Base-by-base conservation (phyloP, 2,113 vertebrate species). In the Dendropsophus ebraccatus region DNA sequence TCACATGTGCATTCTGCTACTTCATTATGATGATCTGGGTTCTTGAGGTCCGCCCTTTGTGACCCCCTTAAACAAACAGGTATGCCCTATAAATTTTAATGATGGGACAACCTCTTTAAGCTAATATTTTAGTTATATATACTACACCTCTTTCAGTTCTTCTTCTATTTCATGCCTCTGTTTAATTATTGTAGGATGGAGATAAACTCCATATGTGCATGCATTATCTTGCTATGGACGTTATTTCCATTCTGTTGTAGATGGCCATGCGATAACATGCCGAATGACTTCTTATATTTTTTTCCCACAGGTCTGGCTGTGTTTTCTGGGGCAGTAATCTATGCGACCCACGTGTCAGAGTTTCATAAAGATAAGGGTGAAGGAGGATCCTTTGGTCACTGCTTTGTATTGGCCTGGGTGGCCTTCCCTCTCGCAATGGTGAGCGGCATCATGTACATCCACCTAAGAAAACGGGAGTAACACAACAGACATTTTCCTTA, bases 321-420 rank as follows among this genome's bases (percentile, higher is more conserved):
- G 25, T 96, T 97, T 86, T 90, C 95, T 0, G 96, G 95, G 1
- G 94, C 95, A 37, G 90, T 97, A 67, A 96, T 97, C 90, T 97
- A 95, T 80, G 93, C 95, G 35, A 92, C 95, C 84, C 96, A 94
- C 19, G 92, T 89, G 2, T 87, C 92, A 19, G 94, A 95, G 50
- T 96, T 97, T 84, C 89, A 93, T 88, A 67, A 83, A 0, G 87
- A 84, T 76, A 92, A 93, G 54, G 78, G 90, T 0, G 83, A 30
- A 0, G 90, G 83, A 8, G 96, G 96, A 74, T 92, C 79, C 47
- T 97, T 96, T 4, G 96, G 96, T 4, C 96, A 95, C 91, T 96
- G 96, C 89, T 97, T 96, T 32, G 92, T 95, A 79, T 88, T 97
- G 85, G 95, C 96, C 1, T 97, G 96, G 96, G 87, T 95, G 72